These are phyloP conservation scores for Chelidonichthys spinosus DNA, from an alignment of 2,797 vertebrate genomes.

Conservation along the genomic window DNA sequence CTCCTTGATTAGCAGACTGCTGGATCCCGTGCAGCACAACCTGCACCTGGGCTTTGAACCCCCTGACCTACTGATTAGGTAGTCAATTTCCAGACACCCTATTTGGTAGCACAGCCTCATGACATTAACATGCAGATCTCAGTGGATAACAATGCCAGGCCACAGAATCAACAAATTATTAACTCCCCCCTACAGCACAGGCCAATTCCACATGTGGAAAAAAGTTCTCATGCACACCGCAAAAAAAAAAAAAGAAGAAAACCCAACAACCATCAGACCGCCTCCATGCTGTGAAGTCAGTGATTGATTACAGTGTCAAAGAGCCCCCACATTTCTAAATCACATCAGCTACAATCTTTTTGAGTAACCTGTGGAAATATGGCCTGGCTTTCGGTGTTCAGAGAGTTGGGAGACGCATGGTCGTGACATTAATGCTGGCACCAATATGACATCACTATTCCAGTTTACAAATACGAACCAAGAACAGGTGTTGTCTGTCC, in stretches of 20 bases:
- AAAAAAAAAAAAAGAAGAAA: constrained; percentile 28
- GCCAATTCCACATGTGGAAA: constrained; percentile 77
- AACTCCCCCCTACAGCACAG: constrained; percentile 63
- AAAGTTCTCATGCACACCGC: constrained; percentile 68
- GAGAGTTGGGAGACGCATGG: constrained; percentile 37
- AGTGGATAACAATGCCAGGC: constrained; percentile 78
- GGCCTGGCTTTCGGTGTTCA: constrained; percentile 18
- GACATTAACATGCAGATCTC: constrained; percentile 80
- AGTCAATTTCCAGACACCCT: constrained; percentile 69
- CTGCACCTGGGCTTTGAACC: constrained; percentile 74
- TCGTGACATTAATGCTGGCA: constrained; percentile 60
- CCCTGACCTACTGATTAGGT: constrained; percentile 69
- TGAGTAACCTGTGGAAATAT: constrained; percentile 54
- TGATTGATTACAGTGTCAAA: constrained; percentile 74
- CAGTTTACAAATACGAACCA: constrained; percentile 65
- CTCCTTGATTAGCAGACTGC: constrained; percentile 58
- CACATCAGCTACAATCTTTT: constrained; percentile 40
- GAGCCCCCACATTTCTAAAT: constrained; percentile 53
- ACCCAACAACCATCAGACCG: constrained; percentile 48
- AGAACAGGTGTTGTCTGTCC: constrained; percentile 75
- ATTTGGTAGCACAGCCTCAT: constrained; percentile 71
- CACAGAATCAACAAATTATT: constrained; percentile 82
- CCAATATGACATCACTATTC: constrained; percentile 47
- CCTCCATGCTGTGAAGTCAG: constrained; percentile 58
- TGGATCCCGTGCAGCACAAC: constrained; percentile 24